These are phyloP conservation scores for Carcharodon carcharias DNA, from an alignment of 2,797 vertebrate species.

Conservation along the genomic window DNA sequence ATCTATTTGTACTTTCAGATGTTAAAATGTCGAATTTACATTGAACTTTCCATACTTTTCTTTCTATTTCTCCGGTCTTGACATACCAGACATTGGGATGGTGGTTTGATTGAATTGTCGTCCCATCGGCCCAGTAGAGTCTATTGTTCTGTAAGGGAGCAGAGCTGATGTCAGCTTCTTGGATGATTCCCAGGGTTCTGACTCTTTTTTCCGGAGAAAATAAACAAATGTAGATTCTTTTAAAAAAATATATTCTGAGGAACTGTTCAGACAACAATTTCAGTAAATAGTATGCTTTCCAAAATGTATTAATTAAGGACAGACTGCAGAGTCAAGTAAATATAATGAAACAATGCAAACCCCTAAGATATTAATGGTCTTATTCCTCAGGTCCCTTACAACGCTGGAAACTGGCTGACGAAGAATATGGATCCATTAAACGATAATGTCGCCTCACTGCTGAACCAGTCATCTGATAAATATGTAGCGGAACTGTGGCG, in stretches of 20 bases:
- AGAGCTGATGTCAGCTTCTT: background rate
- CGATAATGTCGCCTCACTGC: slow-evolving; percentile 82
- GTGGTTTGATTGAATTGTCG: background rate
- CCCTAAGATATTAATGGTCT: background rate
- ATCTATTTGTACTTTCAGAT: background rate
- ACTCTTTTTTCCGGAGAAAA: background rate
- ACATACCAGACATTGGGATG: background rate
- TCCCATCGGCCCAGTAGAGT: background rate
- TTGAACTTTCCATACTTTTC: background rate
- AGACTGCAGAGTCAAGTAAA: background rate
- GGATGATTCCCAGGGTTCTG: background rate
- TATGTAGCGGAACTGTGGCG: slow-evolving; percentile 94
- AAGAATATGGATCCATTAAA: slow-evolving; percentile 98
- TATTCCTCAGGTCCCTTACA: slow-evolving; percentile 77
- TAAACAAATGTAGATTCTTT: background rate
- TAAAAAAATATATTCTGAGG: background rate
- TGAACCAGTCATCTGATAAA: slow-evolving; percentile 80
- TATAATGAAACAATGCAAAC: background rate
- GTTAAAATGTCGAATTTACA: background rate
- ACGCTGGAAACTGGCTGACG: slow-evolving; percentile 83
- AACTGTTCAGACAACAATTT: background rate
- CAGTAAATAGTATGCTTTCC: background rate
- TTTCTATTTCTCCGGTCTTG: background rate
- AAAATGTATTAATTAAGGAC: background rate
- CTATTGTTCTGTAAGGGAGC: background rate